phyloP scores from a whole-genome alignment of 2,888 invertebrate species.

The Dorcus hopei region DNA sequence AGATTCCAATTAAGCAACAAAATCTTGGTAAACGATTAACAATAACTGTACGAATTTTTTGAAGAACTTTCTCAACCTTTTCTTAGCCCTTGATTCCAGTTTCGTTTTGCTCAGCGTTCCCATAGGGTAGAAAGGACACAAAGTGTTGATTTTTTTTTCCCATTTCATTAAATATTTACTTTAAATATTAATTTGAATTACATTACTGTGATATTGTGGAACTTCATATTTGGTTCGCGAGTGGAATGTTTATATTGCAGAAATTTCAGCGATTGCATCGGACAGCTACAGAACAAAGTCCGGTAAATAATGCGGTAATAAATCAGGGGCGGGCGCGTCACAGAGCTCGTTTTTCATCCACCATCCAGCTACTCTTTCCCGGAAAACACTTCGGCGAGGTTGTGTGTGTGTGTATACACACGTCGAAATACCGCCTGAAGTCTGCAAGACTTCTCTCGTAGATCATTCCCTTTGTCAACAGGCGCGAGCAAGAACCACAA shows the following conservation, averaged over 20 bases:
- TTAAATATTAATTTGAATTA: too few relatives aligned
- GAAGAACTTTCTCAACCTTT: too few relatives aligned
- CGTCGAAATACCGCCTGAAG: constrained; percentile 34
- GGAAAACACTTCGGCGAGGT: neutral
- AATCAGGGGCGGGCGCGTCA: constrained; percentile 30
- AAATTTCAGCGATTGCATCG: constrained; percentile 16
- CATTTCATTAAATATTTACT: too few relatives aligned
- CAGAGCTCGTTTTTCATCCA: constrained; percentile 23
- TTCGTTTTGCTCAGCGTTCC: too few relatives aligned
- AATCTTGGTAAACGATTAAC: too few relatives aligned
- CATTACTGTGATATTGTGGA: too few relatives aligned
- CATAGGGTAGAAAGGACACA: too few relatives aligned
- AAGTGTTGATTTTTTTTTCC: too few relatives aligned
- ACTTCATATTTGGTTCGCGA: neutral
- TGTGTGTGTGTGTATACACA: constrained; percentile 25
- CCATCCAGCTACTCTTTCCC: constrained; percentile 2
- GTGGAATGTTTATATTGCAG: constrained; percentile 8
- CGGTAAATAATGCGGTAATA: constrained; percentile 33
- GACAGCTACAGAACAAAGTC: constrained; percentile 12
- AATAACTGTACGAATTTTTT: too few relatives aligned
- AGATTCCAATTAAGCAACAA: too few relatives aligned
- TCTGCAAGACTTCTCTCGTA: constrained; percentile 26
- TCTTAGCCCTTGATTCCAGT: too few relatives aligned
- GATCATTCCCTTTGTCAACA: constrained; percentile 27
- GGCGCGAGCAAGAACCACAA: constrained; percentile 21